Percentiles rank a stretch among this genome's conserved stretches.
phyloP scores from a whole-genome alignment of 2,113 vertebrate genomes.

The Albula glossodonta region DNA sequence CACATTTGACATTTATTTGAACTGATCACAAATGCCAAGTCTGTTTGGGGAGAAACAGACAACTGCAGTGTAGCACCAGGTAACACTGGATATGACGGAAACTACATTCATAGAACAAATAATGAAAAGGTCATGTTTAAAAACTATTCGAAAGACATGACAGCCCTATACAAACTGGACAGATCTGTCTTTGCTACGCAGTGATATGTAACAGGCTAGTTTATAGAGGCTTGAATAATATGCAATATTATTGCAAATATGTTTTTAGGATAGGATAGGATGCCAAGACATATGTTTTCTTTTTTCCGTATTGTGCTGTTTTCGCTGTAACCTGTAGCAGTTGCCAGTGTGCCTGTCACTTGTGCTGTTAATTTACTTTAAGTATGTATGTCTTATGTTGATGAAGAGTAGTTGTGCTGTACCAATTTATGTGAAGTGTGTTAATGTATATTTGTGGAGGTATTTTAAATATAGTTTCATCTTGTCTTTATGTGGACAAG shows the following conservation, averaged over 20 bases:
- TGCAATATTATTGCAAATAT: not conserved
- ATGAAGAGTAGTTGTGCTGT: not conserved
- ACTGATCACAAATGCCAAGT: not conserved
- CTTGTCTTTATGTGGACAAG: not conserved
- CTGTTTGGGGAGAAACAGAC: not conserved
- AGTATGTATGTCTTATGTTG: not conserved
- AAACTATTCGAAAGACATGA: not conserved
- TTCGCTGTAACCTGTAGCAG: not conserved
- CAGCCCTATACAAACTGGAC: not conserved
- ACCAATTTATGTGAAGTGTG: not conserved
- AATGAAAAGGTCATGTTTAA: not conserved
- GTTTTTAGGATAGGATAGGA: not conserved
- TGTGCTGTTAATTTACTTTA: not conserved
- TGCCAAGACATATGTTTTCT: not conserved
- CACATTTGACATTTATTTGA: conserved; percentile 2
- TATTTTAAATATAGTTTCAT: too few species aligned
- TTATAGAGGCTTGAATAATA: not conserved
- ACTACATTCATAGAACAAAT: not conserved
- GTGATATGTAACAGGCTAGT: not conserved
- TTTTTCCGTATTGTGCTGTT: not conserved
- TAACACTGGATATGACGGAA: not conserved
- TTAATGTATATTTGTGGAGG: not conserved
- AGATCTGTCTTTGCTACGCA: not conserved
- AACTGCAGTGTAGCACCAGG: not conserved
- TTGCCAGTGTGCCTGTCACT: not conserved